A percentile compares a stretch with the other conserved stretches of the same genome.
These are phyloP conservation scores for Paratilapia polleni DNA, from an alignment of 2,113 vertebrate genomes.

Conservation along the genomic window DNA sequence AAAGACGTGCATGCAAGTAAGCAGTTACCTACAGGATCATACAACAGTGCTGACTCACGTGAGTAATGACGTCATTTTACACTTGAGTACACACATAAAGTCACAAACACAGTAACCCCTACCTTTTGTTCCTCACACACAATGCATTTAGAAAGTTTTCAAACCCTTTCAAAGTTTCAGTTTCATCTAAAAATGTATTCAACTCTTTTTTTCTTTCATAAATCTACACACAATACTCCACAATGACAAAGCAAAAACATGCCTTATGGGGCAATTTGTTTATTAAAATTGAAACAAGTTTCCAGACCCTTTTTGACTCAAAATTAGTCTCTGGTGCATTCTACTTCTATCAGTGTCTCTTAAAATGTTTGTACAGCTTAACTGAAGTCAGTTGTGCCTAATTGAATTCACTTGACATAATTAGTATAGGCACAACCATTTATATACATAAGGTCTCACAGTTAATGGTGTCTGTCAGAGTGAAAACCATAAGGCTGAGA, in stretches of 20 bases:
- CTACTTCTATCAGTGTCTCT: not conserved
- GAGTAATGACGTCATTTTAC: not conserved
- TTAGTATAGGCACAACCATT: not conserved
- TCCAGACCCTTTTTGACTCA: not conserved
- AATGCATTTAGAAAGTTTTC: not conserved
- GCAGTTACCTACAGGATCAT: not conserved
- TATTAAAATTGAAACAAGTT: not conserved
- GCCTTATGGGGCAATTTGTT: not conserved
- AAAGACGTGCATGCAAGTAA: not conserved
- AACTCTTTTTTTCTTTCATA: not conserved
- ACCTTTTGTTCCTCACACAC: not conserved
- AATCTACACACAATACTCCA: not conserved
- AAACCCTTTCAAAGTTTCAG: not conserved
- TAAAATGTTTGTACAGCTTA: not conserved
- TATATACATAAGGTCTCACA: not conserved
- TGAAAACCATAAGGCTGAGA: not conserved
- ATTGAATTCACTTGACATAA: not conserved
- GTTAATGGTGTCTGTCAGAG: not conserved
- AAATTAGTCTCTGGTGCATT: not conserved
- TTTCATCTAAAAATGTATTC: not conserved
- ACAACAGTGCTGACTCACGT: not conserved
- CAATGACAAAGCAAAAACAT: not conserved
- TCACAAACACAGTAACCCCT: not conserved
- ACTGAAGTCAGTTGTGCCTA: not conserved
- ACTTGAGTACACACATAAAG: not conserved